These are phyloP conservation scores for Cerastis rubricosa DNA, from an alignment of 2,888 invertebrate genomes.

Conservation along the genomic window DNA sequence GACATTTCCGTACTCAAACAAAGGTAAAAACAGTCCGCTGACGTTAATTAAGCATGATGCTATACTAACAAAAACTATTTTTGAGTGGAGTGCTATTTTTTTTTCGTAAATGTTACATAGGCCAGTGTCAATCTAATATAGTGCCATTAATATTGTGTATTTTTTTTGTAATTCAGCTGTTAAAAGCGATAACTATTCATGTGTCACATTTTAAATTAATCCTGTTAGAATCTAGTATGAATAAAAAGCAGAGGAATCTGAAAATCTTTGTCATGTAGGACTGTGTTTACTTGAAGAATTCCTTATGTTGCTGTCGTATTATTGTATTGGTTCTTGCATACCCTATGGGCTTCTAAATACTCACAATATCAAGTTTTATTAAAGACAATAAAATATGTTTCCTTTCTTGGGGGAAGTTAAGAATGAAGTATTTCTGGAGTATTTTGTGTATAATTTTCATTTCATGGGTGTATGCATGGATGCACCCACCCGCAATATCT, in stretches of 20 bases:
- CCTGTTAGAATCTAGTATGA: conserved; percentile 21
- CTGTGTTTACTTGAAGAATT: background rate
- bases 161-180: conserved; percentile 8
- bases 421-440: background rate
- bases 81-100: conserved; percentile 36
- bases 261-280: conserved; percentile 21
- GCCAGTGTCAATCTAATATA: conserved; percentile 35
- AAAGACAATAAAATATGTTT: background rate
- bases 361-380: background rate
- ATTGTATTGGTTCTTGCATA: background rate
- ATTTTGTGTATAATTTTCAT: background rate
- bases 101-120: conserved; percentile 21
- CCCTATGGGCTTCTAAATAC: background rate
- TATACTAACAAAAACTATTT: conserved; percentile 62
- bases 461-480: background rate
- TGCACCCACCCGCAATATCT: too few species aligned
- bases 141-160: conserved; percentile 27
- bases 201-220: background rate
- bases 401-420: background rate
- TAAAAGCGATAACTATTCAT: background rate
- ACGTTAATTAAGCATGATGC: conserved; percentile 69
- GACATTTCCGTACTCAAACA: conserved; percentile 69
- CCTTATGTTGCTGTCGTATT: background rate
- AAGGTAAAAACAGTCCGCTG: conserved; percentile 75
- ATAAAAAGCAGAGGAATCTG: background rate